phyloP scores from a whole-genome alignment of 2,888 invertebrate species.

The Lydus trimaculatus region DNA sequence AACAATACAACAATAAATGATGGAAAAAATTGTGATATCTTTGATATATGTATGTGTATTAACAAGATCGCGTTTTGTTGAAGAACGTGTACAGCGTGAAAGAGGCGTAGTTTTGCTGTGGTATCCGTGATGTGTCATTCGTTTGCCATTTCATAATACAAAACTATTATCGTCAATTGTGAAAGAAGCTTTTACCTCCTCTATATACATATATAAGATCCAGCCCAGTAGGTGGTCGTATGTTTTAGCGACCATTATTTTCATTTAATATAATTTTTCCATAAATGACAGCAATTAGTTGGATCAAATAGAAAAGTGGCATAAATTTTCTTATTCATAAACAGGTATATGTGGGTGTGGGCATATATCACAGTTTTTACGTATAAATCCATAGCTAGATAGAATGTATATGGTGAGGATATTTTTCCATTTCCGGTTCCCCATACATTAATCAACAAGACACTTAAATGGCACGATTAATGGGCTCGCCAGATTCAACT shows the following conservation, averaged over 20 bases:
- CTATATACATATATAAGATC: too few species aligned
- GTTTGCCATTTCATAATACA: slow-evolving; percentile 19
- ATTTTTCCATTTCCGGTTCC: slow-evolving; percentile 11
- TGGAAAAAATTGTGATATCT: background rate
- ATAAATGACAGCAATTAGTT: background rate
- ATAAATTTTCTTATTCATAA: background rate
- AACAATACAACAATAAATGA: background rate
- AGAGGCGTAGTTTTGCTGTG: background rate
- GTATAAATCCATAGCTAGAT: background rate
- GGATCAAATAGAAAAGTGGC: background rate
- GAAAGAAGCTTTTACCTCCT: slow-evolving; percentile 26
- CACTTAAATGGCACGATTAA: slow-evolving; percentile 11
- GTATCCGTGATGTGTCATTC: slow-evolving; percentile 25
- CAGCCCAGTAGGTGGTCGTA: background rate
- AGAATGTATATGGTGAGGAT: background rate
- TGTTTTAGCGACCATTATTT: background rate
- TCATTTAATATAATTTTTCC: background rate
- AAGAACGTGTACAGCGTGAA: slow-evolving; percentile 16
- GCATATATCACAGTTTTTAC: background rate
- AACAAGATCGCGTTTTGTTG: slow-evolving; percentile 5
- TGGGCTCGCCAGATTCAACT: slow-evolving; percentile 1
- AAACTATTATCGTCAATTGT: slow-evolving; percentile 24
- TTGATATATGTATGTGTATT: background rate
- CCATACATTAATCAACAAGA: slow-evolving; percentile 11
- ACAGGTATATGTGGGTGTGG: too few species aligned